Evolutionary conservation across 1,140 invertebrate genomes (phyloP), one percentile per base, ranked within the genome.

Genomic region (Ericerus pela): DNA sequence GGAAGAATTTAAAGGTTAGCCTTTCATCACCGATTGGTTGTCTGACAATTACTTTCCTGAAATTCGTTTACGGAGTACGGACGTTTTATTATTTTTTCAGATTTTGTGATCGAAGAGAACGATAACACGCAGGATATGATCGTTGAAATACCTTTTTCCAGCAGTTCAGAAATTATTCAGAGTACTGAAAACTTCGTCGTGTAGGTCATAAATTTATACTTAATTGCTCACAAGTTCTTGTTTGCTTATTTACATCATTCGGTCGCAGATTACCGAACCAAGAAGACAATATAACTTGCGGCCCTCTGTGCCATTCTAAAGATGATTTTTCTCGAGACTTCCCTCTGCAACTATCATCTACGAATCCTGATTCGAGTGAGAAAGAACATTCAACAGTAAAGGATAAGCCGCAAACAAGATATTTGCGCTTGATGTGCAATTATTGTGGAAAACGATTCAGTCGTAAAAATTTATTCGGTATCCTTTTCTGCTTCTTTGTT

Each of bases 1-100:
- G 6, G 41, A 47, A 47, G 41, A 47, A 47, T 47, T 47, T 24
- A 47, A 47, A 24, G 41, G 41, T 47, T 10, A 47, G 5, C 16
- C 3, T n/a, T n/a, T n/a, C n/a, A n/a, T n/a, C 41, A 16, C 14
- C n/a, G 14, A 38, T 3, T 6, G n/a, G 14, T n/a, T 18, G 14
- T n/a, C 36, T 16, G 20, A 38, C 5, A 18, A 41, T 14, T 16
- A 8, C 5, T 16, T 16, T 8, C 22, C 16, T 24, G 10, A 47
- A 24, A 22, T 8, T 47, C 22, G 11, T 47, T 14, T 24, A 14
- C 8, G 8, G n/a, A 10, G n/a, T 33, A 33, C 30, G 30, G n/a
- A n/a, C n/a, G n/a, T n/a, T n/a, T n/a, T 33, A 33, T 20, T 24
- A 24, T 22, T 47, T 3, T 22, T 47, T 4, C 41, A 47, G 41